Base-by-base conservation (phyloP, 92 coral and sea anemone genomes). In the Bergia sp. region DNA sequence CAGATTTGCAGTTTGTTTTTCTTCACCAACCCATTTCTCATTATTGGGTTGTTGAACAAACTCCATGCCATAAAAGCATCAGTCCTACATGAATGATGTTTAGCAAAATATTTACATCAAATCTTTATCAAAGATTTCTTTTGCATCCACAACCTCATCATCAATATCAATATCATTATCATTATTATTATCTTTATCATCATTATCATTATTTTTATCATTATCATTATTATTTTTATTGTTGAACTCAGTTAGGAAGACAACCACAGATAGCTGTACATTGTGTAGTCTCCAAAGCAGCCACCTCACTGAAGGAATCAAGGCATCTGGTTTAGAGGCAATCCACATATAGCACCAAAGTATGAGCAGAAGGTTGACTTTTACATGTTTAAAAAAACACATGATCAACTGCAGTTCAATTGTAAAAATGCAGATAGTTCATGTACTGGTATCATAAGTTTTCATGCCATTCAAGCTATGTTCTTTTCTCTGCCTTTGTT, bases 401-500 rank as follows among this genome's bases (percentile, higher is more conserved):
- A 75, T 49, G 40, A 39, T 40, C 47, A 39, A 20, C 45, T 41
- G 20, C 1, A 16, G 50, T 21, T 61, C 45, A 39, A 37, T 13
- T 11, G 45, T 39, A 42, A 1, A 75, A 41, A 39, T 7, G 79
- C 29, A 75, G 47, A 38, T 41, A 39, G 11, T 74, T 74, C 41
- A 6, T 39, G 47, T 74, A 3, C 21, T 67, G 12, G 77, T 71
- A 73, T 69, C 44, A 67, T 67, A 67, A n/a, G 50, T 64, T 6
- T 41, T 67, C 21, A 6, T 64, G 75, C 23, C 45, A 2, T 29
- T 4, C 16, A 9, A 23, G 58, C 23, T 8, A 84, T 18, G 77
- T 84, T 84, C 87, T 84, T 83, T 95, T 97, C 87, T 97, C 99
- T 4, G 99, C 98, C 58, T 94, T 95, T 37, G 96, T 94, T 20